A percentile compares a stretch with the other conserved stretches of the same genome.
Evolutionary conservation across 2,888 invertebrate genomes (phyloP).

Genomic region (Orthonevra nobilis): DNA sequence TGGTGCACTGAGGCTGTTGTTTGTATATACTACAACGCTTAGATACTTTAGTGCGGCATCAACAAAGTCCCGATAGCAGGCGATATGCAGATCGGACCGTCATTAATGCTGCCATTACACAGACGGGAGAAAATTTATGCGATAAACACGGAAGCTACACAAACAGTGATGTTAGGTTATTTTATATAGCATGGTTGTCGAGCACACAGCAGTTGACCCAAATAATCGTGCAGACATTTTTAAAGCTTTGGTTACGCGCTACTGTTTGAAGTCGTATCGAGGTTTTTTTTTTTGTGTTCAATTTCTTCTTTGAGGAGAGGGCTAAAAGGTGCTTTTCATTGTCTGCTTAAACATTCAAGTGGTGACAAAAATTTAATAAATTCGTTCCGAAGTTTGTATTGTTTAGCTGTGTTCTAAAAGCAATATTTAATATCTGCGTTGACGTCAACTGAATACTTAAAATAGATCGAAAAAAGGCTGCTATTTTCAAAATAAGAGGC

Average conservation of each 20-base stretch:
- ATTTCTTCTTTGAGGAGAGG: constrained; percentile 15
- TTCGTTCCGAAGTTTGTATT: too few species aligned
- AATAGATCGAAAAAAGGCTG: too few species aligned
- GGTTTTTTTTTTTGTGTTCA: constrained; percentile 43
- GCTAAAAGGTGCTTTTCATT: too few species aligned
- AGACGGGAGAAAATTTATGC: constrained; percentile 54
- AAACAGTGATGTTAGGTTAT: constrained; percentile 27
- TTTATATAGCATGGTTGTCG: constrained; percentile 36
- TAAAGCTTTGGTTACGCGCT: constrained; percentile 5
- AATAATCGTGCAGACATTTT: constrained; percentile 42
- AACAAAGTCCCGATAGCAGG: constrained; percentile 41
- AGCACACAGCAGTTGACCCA: constrained; percentile 43
- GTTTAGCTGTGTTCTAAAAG: too few species aligned
- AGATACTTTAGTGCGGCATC: constrained; percentile 37
- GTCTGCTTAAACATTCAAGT: too few species aligned
- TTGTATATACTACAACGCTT: constrained; percentile 32
- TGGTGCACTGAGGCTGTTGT: constrained; percentile 33
- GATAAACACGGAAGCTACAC: constrained; percentile 57
- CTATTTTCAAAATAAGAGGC: too few species aligned
- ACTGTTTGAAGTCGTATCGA: constrained; percentile 28
- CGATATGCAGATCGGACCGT: constrained; percentile 51
- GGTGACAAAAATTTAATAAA: too few species aligned
- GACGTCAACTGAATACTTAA: too few species aligned
- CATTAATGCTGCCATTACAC: constrained; percentile 52
- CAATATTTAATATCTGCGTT: too few species aligned